Conservation (phyloP, 2,113 vertebrate species). For the Mesoclemmys tuberculata region DNA sequence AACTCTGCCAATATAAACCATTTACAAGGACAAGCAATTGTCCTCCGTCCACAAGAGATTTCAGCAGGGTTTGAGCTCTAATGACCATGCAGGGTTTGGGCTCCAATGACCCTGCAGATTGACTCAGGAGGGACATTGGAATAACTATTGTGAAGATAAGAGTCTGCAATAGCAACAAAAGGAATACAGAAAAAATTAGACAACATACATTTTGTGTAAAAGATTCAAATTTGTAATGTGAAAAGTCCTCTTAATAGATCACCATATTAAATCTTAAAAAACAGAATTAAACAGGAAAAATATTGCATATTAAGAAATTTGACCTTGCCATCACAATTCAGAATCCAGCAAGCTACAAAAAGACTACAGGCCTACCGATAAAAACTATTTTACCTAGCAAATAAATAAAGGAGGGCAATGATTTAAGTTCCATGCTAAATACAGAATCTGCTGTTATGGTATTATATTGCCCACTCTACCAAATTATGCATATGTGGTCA, state of each 20-base stretch:
- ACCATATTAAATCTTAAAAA: too few species aligned
- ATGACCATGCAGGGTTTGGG: neutral
- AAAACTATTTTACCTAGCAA: neutral
- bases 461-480: neutral
- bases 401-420: neutral
- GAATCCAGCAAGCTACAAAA: neutral
- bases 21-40: neutral
- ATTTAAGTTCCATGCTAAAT: neutral
- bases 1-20: neutral
- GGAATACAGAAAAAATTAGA: neutral
- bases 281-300: neutral
- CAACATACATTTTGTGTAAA: neutral
- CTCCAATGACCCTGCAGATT: neutral
- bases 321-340: neutral
- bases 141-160: neutral
- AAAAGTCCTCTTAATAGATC: too few species aligned
- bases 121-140: neutral
- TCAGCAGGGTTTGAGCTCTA: neutral
- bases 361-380: neutral
- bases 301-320: neutral
- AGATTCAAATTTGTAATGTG: too few species aligned
- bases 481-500: neutral
- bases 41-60: neutral
- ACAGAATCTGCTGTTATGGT: neutral
- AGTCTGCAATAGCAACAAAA: neutral